phyloP scores from a whole-genome alignment of 1,140 invertebrate genomes.

The Tetramorium alpestre region DNA sequence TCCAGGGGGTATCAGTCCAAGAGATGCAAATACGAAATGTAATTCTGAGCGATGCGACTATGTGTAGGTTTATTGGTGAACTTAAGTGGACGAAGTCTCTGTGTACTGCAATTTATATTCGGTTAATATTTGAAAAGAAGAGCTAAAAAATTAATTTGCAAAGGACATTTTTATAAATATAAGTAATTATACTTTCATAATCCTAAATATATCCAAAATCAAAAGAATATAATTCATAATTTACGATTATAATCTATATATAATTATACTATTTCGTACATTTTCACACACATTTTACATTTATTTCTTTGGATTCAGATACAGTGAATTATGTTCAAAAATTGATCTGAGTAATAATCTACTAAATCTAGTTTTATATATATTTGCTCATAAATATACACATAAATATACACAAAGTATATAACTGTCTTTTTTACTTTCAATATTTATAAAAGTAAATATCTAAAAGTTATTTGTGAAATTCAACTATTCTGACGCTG shows the following conservation, averaged over 20 bases:
- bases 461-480: neutral
- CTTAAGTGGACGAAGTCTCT: neutral
- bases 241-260: too few relatives aligned
- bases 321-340: neutral
- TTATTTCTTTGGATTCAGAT: neutral
- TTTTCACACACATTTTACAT: neutral
- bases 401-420: neutral
- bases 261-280: too few relatives aligned
- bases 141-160: neutral
- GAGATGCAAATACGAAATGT: constrained; percentile 16
- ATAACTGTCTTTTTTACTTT: neutral
- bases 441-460: neutral
- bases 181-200: neutral
- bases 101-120: neutral
- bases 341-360: neutral
- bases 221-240: neutral
- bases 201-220: neutral
- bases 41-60: neutral
- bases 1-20: neutral
- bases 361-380: neutral
- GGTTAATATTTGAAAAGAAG: neutral
- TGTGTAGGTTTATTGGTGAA: neutral
- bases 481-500: neutral
- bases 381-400: neutral
- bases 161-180: neutral